phyloP scores from a whole-genome alignment of 2,888 invertebrate genomes.

The Pseudanteris insignis region DNA sequence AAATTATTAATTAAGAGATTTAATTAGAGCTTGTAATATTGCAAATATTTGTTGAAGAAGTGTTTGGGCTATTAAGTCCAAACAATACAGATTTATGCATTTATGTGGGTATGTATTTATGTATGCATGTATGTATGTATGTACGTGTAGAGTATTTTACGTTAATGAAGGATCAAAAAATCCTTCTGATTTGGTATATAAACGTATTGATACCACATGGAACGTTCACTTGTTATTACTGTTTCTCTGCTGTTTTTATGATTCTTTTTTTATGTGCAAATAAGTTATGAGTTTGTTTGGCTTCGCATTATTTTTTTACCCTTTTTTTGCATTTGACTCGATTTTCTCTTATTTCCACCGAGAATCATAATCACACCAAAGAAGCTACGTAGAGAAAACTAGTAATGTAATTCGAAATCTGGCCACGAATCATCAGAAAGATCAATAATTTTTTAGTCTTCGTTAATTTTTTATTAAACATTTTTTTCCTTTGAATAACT shows the following conservation, averaged over 20 bases:
- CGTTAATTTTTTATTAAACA: no score
- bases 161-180: constrained; percentile 2
- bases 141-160: constrained; percentile 31
- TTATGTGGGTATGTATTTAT: constrained; percentile 12
- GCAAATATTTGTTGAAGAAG: constrained; percentile 27
- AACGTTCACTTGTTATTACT: constrained; percentile 1
- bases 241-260: no score
- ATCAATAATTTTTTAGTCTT: background rate
- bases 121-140: constrained; percentile 20
- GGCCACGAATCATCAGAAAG: constrained; percentile 6
- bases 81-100: constrained; percentile 26
- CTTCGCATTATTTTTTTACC: background rate
- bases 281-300: no score
- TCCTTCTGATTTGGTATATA: constrained; percentile 17
- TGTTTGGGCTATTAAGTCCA: constrained; percentile 23
- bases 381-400: background rate
- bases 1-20: constrained; percentile 38
- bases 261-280: no score
- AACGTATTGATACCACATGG: constrained; percentile 17
- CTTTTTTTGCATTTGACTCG: background rate
- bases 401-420: constrained; percentile 8
- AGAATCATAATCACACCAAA: background rate
- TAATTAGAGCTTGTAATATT: constrained; percentile 37
- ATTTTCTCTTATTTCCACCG: no score
- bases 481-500: no score